phyloP scores from a whole-genome alignment of 2,113 vertebrate genomes.

The Dromaius novaehollandiae region DNA sequence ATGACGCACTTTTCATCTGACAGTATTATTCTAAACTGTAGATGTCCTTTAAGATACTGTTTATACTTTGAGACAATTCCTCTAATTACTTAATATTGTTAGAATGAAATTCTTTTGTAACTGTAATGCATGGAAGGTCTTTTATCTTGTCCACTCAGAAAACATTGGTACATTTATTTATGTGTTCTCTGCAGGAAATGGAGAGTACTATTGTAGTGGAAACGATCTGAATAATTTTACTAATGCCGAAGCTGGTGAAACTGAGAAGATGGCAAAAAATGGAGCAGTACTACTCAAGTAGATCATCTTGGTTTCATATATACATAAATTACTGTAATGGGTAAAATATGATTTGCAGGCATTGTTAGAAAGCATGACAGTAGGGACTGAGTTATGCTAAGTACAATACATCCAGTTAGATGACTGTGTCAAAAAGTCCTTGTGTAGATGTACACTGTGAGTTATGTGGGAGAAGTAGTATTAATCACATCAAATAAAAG shows the following conservation, averaged over 20 bases:
- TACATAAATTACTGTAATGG: neutral
- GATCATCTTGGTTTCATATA: neutral
- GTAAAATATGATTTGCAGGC: neutral
- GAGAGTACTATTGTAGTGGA: conserved; percentile 92
- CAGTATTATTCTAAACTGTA: fast-evolving
- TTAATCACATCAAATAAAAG: neutral
- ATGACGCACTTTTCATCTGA: neutral
- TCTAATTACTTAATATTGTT: neutral
- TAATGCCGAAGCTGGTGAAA: conserved; percentile 36
- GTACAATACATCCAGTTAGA: fast-evolving
- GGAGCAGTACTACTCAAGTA: conserved; percentile 80
- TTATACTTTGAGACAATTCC: neutral
- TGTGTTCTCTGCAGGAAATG: conserved; percentile 79
- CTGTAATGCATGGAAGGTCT: neutral
- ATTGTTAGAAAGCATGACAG: neutral
- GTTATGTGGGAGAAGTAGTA: neutral
- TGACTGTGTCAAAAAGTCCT: neutral
- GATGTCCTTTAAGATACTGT: neutral
- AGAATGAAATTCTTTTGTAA: neutral
- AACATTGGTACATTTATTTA: neutral
- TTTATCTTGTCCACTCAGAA: neutral
- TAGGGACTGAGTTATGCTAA: neutral
- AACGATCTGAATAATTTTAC: conserved; percentile 91
- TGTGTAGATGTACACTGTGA: too few species aligned
- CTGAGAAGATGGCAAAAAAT: conserved; percentile 72